These are phyloP conservation scores for Drosophila infuscata DNA, from an alignment of 2,888 invertebrate genomes.

Conservation along the genomic window DNA sequence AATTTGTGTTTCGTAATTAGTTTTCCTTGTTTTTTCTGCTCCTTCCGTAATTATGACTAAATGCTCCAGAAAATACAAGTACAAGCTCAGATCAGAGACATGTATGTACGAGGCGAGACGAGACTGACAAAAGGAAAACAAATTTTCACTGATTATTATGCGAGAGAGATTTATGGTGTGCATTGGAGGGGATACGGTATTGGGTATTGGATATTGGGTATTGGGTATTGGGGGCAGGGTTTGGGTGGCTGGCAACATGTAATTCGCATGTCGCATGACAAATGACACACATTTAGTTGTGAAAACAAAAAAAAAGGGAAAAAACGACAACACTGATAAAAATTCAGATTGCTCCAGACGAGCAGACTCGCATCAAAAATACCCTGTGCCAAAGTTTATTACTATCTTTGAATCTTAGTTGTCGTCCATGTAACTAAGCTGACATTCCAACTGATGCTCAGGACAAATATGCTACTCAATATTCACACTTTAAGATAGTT, in stretches of 20 bases:
- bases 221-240: not conserved
- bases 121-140: conserved; percentile 46
- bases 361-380: not conserved
- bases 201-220: not conserved
- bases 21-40: not conserved
- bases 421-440: not conserved
- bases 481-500: not conserved
- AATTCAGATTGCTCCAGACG: conserved; percentile 1
- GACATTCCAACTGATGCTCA: not conserved
- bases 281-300: conserved; percentile 48
- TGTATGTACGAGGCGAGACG: conserved; percentile 7
- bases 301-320: conserved; percentile 14
- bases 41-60: conserved; percentile 26
- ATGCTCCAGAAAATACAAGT: conserved; percentile 5
- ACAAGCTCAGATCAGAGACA: not conserved
- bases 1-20: conserved; percentile 7
- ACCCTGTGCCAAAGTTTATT: not conserved
- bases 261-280: conserved; percentile 47
- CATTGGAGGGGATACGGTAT: not conserved
- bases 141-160: conserved; percentile 51
- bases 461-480: not conserved
- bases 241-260: conserved; percentile 22
- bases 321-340: conserved; percentile 40
- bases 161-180: conserved; percentile 12
- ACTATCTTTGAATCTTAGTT: not conserved